These are phyloP conservation scores for Calcarius lapponicus DNA, from an alignment of 2,797 vertebrate genomes.

Conservation along the genomic window DNA sequence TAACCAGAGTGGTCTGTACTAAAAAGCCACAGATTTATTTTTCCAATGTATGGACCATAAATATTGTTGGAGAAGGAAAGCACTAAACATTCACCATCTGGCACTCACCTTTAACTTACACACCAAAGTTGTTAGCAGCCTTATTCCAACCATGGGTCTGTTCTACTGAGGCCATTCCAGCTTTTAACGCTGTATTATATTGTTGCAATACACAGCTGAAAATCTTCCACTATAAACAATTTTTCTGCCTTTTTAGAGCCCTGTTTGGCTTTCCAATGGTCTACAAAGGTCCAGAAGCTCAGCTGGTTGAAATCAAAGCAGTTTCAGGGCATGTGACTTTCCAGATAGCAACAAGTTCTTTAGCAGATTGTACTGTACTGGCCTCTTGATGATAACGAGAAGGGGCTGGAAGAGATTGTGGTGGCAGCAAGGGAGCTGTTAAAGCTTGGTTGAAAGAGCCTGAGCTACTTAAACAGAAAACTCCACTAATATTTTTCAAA, in stretches of 20 bases:
- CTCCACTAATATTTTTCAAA: not conserved
- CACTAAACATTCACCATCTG: not conserved
- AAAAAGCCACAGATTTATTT: slow-evolving; percentile 4
- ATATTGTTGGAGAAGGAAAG: slow-evolving; percentile 1
- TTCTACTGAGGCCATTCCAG: slow-evolving; percentile 1
- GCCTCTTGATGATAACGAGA: not conserved
- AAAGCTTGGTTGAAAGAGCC: not conserved
- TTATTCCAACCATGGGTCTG: not conserved
- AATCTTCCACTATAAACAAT: not conserved
- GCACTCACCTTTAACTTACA: not conserved
- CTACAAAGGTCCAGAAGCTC: not conserved
- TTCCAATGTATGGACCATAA: not conserved
- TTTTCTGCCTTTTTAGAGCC: not conserved
- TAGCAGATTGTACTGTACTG: not conserved
- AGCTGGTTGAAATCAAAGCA: slow-evolving; percentile 15
- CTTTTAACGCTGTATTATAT: not conserved
- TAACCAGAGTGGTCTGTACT: not conserved
- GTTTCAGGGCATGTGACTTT: not conserved
- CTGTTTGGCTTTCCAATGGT: not conserved
- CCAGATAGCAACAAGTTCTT: not conserved
- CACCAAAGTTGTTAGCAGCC: slow-evolving; percentile 3
- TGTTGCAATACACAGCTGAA: not conserved
- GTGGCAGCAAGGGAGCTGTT: not conserved
- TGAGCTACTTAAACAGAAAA: not conserved
- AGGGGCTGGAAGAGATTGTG: not conserved